Evolutionary conservation across 2,797 vertebrate species (phyloP), one percentile per base, ranked within the genome.

Genomic region (Vespertilio murinus): DNA sequence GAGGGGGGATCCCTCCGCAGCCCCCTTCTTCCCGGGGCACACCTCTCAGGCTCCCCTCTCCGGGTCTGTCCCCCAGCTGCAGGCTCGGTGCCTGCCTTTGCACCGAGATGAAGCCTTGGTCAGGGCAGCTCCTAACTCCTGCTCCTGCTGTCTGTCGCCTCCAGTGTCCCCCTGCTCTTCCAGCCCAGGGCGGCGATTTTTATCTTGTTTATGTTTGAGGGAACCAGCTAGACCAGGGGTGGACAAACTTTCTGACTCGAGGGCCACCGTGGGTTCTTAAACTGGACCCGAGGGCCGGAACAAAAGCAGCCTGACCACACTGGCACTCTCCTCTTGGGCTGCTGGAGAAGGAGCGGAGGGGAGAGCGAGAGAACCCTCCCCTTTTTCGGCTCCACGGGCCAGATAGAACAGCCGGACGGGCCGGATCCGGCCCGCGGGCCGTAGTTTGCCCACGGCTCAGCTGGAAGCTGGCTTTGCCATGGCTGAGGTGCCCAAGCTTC

Each of bases 401-500:
- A n/a, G n/a, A n/a, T n/a, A n/a, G n/a, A n/a, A n/a, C n/a, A n/a
- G n/a, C n/a, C n/a, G n/a, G n/a, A n/a, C n/a, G n/a, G n/a, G n/a
- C n/a, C n/a, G n/a, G n/a, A n/a, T n/a, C n/a, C n/a, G n/a, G n/a
- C n/a, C n/a, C n/a, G n/a, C n/a, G n/a, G n/a, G n/a, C n/a, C n/a
- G n/a, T n/a, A n/a, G n/a, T n/a, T n/a, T n/a, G n/a, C n/a, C n/a
- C n/a, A n/a, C n/a, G n/a, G n/a, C n/a, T n/a, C 6, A 67, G 20
- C 71, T 13, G 6, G 18, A 18, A 74, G 14, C 8, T 12, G 47
- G 52, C 14, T 14, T 9, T 18, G 38, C 30, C 1, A 0, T 2
- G 1, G 8, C 56, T 7, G 35, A 23, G 18, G 1, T n/a, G 42
- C 52, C 54, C 5, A 2, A 0, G 0, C 49, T 22, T 47, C 30